phyloP scores from a whole-genome alignment of 2,888 invertebrate genomes.

The Aleiodes testaceus region DNA sequence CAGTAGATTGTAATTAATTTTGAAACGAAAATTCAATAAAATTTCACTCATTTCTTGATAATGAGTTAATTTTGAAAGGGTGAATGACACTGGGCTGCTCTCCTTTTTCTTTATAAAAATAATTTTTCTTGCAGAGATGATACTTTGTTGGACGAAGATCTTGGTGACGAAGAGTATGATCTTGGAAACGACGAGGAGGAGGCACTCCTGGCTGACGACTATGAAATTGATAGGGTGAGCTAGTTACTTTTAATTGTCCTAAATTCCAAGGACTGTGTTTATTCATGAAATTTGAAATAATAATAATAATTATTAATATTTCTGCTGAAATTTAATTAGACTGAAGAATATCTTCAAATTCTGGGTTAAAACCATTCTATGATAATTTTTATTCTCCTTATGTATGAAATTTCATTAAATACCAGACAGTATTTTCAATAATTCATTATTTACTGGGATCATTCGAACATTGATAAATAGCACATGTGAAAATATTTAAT shows the following conservation, averaged over 20 bases:
- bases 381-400: no score
- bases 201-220: constrained; percentile 73
- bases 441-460: no score
- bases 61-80: not conserved
- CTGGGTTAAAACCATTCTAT: not conserved
- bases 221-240: constrained; percentile 71
- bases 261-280: constrained; percentile 29
- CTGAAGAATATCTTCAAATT: not conserved
- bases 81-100: not conserved
- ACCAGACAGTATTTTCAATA: no score
- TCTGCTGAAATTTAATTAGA: not conserved
- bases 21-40: not conserved
- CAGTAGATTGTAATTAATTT: constrained; percentile 16
- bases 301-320: constrained; percentile 4
- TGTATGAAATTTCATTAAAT: no score
- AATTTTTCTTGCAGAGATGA: constrained; percentile 66
- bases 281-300: constrained; percentile 1
- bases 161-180: constrained; percentile 72
- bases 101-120: no score
- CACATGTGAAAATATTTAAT: constrained; percentile 1
- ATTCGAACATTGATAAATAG: not conserved
- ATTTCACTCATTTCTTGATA: not conserved
- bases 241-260: constrained; percentile 49
- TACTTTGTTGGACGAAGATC: constrained; percentile 71
- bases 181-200: constrained; percentile 74